Conservation (phyloP, 2,797 vertebrate species). For the Sebastes melanostomus region DNA sequence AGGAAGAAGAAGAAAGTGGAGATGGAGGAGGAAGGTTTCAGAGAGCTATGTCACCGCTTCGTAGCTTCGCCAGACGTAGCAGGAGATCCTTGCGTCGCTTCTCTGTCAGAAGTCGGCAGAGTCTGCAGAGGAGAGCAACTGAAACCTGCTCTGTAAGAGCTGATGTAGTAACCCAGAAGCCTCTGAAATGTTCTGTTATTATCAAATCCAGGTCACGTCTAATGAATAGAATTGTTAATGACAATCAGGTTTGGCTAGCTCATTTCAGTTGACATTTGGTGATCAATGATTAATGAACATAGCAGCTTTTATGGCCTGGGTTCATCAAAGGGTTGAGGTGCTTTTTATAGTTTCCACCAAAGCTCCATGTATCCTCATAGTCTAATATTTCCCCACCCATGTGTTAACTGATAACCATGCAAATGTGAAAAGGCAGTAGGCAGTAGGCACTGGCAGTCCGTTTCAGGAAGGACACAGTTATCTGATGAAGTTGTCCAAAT, state of each 20-base stretch:
- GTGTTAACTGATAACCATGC: slow-evolving; percentile 40
- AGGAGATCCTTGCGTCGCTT: slow-evolving; percentile 87
- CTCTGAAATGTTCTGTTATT: not conserved
- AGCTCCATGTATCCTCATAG: not conserved
- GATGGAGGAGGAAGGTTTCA: slow-evolving; percentile 68
- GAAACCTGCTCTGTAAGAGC: slow-evolving; percentile 79
- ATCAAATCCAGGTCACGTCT: not conserved
- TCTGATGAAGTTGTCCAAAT: slow-evolving; percentile 51
- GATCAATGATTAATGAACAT: not conserved
- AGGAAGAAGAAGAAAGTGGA: slow-evolving; percentile 28
- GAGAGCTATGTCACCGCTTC: slow-evolving; percentile 84
- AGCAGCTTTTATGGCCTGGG: not conserved
- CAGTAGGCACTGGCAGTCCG: slow-evolving; percentile 1
- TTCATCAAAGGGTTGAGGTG: not conserved
- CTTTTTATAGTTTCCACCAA: not conserved
- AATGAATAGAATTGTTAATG: not conserved
- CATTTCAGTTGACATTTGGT: not conserved
- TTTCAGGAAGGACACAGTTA: slow-evolving; percentile 48
- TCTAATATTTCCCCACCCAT: not conserved
- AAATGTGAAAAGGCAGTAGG: slow-evolving; percentile 37
- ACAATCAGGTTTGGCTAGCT: not conserved
- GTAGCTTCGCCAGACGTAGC: slow-evolving; percentile 87
- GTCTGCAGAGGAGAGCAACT: slow-evolving; percentile 81
- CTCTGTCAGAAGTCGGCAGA: slow-evolving; percentile 84
- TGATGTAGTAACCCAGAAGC: not conserved